These are phyloP conservation scores for Pemphigus obesinymphae DNA, from an alignment of 1,140 invertebrate species.

Conservation along the genomic window DNA sequence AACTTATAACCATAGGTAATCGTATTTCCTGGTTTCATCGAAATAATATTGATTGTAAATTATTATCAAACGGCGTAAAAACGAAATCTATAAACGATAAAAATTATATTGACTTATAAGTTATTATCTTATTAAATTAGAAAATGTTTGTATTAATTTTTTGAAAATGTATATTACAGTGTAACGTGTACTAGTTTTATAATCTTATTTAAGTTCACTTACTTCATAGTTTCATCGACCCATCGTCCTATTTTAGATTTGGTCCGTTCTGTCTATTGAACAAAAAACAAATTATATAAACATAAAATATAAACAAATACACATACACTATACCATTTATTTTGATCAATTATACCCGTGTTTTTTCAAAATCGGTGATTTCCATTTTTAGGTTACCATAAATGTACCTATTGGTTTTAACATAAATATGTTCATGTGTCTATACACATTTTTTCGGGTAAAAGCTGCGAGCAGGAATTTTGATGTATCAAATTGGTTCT, in stretches of 20 bases:
- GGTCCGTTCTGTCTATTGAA: slow-evolving; percentile 8
- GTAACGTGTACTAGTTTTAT: not conserved
- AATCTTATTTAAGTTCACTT: not conserved
- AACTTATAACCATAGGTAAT: too few species aligned
- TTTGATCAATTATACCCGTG: not conserved
- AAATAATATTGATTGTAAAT: not conserved
- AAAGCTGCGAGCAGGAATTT: too few species aligned
- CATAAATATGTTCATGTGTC: not conserved
- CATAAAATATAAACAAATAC: not conserved
- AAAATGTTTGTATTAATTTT: too few species aligned
- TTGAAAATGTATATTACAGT: not conserved
- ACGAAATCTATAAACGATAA: not conserved
- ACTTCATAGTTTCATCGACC: slow-evolving; percentile 36
- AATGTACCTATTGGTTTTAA: too few species aligned
- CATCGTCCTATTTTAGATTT: slow-evolving; percentile 29
- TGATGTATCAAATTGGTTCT: too few species aligned
- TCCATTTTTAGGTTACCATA: not conserved
- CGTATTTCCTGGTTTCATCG: not conserved
- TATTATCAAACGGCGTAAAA: not conserved
- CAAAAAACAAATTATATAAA: not conserved
- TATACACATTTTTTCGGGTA: not conserved
- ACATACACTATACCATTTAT: not conserved
- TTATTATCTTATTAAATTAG: too few species aligned
- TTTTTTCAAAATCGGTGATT: not conserved
- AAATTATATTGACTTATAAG: not conserved